Base-by-base conservation (phyloP, 2,113 vertebrate species). In the Microcebus jonahi region DNA sequence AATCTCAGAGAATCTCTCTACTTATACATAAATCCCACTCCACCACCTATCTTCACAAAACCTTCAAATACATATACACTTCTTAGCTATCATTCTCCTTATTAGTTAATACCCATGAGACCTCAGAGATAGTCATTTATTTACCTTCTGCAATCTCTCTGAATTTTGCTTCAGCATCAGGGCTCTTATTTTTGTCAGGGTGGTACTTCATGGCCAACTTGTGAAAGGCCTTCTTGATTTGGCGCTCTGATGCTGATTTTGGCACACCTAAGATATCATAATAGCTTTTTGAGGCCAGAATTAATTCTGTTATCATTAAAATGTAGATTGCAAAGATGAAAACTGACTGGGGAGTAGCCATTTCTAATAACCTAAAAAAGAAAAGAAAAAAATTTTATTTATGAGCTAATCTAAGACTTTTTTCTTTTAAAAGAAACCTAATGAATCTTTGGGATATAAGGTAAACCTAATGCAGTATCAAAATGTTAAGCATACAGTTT, bases 211-310 rank as follows among this genome's bases (percentile, higher is more conserved):
- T 99, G 70, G 99, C 99, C 95, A 99, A 97, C 68, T 99, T 99
- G 73, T 99, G 99, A 98, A 99, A 99, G 1, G 99, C 99, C 95
- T 99, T 99, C 98, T 99, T 99, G 97, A 99, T 99, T 97, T 99
- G 99, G 17, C 99, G 99, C 36, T 99, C 99, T 12, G 99, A 99
- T 36, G 99, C 99, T 31, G 99, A 99, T 98, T 98, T 99, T 70
- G 99, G 99, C 94, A 99, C 98, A 91, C 99, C 99, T 94, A 99
- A 99, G 42, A 99, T 98, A 90, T 99, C 99, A 88, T 99, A 99
- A 98, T 99, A 99, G 98, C 99, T 99, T 94, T 99, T 99, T 80
- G 99, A 99, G 8, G 99, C 99, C 97, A 99, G 96, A 98, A 99
- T 99, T 97, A 99, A 98, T 98, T 99, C 99, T 0, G 99, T 99